These are phyloP conservation scores for Acronicta aceris DNA, from an alignment of 2,888 invertebrate species.

Conservation along the genomic window DNA sequence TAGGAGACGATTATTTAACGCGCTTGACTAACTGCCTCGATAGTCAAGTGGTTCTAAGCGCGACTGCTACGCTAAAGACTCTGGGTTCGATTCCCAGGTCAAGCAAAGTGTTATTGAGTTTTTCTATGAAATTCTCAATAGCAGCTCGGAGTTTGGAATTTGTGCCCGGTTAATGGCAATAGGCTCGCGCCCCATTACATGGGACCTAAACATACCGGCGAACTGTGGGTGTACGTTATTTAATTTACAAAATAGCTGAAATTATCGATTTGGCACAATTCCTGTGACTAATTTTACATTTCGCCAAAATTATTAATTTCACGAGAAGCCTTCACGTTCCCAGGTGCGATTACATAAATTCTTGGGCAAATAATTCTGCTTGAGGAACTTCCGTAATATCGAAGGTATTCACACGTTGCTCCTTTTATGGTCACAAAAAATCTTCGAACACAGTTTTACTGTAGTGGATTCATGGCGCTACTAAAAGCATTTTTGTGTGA, in stretches of 20 bases:
- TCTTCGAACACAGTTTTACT: conserved; percentile 71
- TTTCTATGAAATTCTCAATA: too few relatives aligned
- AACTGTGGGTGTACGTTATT: too few relatives aligned
- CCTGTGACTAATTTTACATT: conserved; percentile 25
- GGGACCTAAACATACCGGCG: too few relatives aligned
- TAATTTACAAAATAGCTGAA: conserved; percentile 3
- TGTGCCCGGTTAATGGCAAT: too few relatives aligned
- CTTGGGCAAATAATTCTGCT: conserved; percentile 60
- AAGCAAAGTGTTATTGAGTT: too few relatives aligned
- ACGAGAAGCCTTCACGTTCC: conserved; percentile 34
- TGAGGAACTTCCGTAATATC: conserved; percentile 64
- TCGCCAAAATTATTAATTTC: conserved; percentile 41
- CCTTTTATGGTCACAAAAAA: conserved; percentile 72
- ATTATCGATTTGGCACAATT: conserved; percentile 12
- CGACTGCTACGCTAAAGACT: too few relatives aligned
- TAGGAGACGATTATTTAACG: too few relatives aligned
- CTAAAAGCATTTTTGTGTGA: conserved; percentile 77
- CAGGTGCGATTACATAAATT: conserved; percentile 64
- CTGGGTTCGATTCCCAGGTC: too few relatives aligned
- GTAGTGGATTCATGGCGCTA: conserved; percentile 58
- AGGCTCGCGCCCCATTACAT: too few relatives aligned
- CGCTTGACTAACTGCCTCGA: too few relatives aligned
- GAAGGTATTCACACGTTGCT: conserved; percentile 69
- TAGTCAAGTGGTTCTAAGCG: too few relatives aligned
- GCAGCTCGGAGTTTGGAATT: too few relatives aligned